Evolutionary conservation across 1,140 invertebrate genomes (phyloP).

Genomic region (Gerris buenoi): DNA sequence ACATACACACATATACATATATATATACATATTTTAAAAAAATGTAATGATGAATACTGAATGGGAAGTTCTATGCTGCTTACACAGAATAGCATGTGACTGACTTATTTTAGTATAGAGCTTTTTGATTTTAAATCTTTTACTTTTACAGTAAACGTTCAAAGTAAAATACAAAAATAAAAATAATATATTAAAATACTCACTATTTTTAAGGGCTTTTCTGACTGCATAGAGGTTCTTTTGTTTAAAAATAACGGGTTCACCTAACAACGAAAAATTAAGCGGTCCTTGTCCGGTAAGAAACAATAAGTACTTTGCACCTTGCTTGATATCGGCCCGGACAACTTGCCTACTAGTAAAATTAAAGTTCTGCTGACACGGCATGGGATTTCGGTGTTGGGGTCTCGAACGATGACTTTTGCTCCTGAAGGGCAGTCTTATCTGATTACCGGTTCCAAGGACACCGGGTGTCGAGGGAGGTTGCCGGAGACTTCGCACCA

Average conservation of each 20-base stretch:
- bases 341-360: slow-evolving; percentile 13
- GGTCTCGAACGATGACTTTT: no score
- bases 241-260: slow-evolving; percentile 31
- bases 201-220: no score
- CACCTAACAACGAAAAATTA: slow-evolving; percentile 43
- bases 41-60: no score
- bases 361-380: not conserved
- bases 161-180: no score
- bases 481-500: slow-evolving; percentile 41
- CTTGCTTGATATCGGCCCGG: slow-evolving; percentile 40
- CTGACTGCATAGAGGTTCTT: slow-evolving; percentile 15
- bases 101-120: no score
- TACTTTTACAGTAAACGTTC: no score
- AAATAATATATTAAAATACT: no score
- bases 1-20: no score
- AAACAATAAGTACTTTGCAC: slow-evolving; percentile 45
- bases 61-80: no score
- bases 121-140: no score
- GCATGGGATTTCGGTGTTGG: not conserved
- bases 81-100: no score
- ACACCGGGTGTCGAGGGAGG: slow-evolving; percentile 28
- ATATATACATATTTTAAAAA: no score
- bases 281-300: slow-evolving; percentile 43
- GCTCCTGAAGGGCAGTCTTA: not conserved
- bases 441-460: not conserved